Conservation (phyloP, 2,797 vertebrate genomes). For the Nothura maculosa region DNA sequence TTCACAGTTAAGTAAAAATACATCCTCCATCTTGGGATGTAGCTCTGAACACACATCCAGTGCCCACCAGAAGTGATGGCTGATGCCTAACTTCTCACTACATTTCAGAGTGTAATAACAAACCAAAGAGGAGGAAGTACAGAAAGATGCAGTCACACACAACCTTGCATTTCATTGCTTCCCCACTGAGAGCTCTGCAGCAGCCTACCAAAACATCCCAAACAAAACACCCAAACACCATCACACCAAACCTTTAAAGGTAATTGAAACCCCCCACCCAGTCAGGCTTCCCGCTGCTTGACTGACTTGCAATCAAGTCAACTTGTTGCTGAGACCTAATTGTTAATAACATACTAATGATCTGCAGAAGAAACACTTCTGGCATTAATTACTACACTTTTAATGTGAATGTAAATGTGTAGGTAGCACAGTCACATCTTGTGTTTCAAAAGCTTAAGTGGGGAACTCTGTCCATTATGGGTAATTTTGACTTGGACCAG, state of each 20-base stretch:
- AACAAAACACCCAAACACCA: neutral
- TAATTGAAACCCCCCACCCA: constrained; percentile 37
- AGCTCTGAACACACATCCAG: neutral
- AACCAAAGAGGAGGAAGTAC: constrained; percentile 22
- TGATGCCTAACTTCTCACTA: constrained; percentile 41
- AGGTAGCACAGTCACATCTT: constrained; percentile 31
- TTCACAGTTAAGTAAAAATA: constrained; percentile 54
- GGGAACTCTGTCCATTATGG: constrained; percentile 30
- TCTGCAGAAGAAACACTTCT: constrained; percentile 20
- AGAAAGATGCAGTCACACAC: constrained; percentile 34
- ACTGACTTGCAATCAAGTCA: constrained; percentile 28
- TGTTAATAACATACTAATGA: constrained; percentile 58
- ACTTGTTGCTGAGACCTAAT: constrained; percentile 28
- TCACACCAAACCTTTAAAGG: constrained; percentile 26
- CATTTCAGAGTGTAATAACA: constrained; percentile 52
- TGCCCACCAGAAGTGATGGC: neutral
- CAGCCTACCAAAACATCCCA: neutral
- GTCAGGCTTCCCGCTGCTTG: constrained; percentile 29
- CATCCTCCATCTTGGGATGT: neutral
- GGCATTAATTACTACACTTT: constrained; percentile 31
- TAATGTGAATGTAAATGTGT: neutral
- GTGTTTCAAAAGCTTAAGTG: constrained; percentile 29
- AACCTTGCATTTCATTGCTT: constrained; percentile 48
- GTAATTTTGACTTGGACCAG: constrained; percentile 27
- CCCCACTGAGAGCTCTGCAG: constrained; percentile 45